Conservation (phyloP, 2,797 vertebrate genomes). For the Crypturellus tataupa region DNA sequence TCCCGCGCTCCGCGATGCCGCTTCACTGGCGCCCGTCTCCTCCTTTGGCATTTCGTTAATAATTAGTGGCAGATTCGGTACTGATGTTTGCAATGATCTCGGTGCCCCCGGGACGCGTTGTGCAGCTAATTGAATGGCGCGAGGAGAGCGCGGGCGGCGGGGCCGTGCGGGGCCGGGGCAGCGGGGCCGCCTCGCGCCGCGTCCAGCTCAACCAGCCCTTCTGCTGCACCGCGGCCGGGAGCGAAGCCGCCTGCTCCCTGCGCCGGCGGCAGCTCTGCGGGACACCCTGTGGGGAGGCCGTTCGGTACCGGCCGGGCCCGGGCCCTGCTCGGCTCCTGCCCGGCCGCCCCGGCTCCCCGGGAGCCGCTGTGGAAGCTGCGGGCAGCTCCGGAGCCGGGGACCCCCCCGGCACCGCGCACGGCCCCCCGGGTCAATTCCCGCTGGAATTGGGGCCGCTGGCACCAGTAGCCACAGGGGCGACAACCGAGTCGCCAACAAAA, state of each 20-base stretch:
- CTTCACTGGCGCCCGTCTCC: background rate
- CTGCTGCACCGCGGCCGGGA: background rate
- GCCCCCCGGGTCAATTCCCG: too few relatives aligned
- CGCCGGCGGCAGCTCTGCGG: background rate
- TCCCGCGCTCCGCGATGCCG: background rate
- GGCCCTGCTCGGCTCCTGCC: too few relatives aligned
- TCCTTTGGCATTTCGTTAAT: constrained; percentile 53
- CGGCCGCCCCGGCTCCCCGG: too few relatives aligned
- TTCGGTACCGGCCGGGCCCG: too few relatives aligned
- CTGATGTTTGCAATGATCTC: constrained; percentile 65
- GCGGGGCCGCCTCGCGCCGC: background rate
- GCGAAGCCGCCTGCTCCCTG: background rate
- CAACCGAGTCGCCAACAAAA: constrained; percentile 79
- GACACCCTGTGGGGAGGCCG: background rate
- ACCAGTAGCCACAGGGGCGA: background rate
- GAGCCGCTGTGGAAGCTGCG: too few relatives aligned
- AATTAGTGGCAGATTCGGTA: constrained; percentile 56
- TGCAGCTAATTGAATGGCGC: constrained; percentile 53
- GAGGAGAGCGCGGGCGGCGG: background rate
- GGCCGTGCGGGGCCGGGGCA: background rate
- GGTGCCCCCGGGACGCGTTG: constrained; percentile 48
- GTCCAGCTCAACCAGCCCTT: background rate
- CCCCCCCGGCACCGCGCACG: too few relatives aligned
- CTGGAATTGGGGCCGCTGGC: too few relatives aligned
- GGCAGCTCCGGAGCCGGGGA: too few relatives aligned